A percentile compares a stretch with the other conserved stretches of the same genome.
Conservation (phyloP, 2,113 vertebrate genomes). For the Microtus montanus region DNA sequence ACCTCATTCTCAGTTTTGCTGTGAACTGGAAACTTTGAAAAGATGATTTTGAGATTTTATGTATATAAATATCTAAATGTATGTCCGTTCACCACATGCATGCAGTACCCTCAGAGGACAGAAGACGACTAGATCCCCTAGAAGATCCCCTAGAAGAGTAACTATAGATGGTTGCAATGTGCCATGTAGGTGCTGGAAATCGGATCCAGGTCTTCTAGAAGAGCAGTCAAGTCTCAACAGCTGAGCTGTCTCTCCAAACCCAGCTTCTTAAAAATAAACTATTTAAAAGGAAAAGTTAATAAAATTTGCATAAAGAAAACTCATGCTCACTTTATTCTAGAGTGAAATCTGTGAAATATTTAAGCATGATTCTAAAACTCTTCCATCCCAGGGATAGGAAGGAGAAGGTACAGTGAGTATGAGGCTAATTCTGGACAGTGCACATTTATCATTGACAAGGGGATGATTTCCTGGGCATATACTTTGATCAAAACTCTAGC, state of each 20-base stretch:
- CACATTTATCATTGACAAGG: background rate
- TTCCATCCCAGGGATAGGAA: background rate
- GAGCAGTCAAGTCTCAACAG: background rate
- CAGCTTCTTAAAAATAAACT: background rate
- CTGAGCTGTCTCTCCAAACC: no score
- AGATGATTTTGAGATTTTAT: background rate
- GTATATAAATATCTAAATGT: background rate
- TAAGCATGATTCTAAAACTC: slow-evolving; percentile 6
- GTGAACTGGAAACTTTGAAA: background rate
- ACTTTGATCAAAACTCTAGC: background rate
- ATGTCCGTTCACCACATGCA: background rate
- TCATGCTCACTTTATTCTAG: background rate
- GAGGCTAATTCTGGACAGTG: background rate
- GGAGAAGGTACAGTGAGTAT: background rate
- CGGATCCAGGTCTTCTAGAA: background rate
- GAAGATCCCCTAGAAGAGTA: background rate
- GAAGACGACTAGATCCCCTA: background rate
- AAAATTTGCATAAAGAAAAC: slow-evolving; percentile 24
- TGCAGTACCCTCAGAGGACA: background rate
- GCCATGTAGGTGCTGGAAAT: background rate
- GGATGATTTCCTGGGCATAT: background rate
- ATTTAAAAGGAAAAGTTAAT: background rate
- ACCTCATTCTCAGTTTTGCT: background rate
- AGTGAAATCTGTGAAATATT: slow-evolving; percentile 37
- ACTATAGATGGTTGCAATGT: background rate